These are phyloP conservation scores for Recurvirostra avosetta DNA, from an alignment of 2,113 vertebrate genomes.

Conservation along the genomic window DNA sequence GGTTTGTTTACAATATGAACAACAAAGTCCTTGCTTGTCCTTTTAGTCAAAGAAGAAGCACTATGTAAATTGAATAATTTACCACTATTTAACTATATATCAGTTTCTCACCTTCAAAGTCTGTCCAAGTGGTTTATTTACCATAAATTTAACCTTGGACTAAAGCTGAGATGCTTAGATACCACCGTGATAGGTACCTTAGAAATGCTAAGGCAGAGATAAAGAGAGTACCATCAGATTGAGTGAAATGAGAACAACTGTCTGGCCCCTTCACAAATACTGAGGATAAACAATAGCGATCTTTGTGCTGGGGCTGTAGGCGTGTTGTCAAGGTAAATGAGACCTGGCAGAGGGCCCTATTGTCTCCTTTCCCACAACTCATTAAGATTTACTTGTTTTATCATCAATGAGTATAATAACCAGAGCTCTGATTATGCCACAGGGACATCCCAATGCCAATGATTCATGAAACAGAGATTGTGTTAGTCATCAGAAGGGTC, in stretches of 20 bases:
- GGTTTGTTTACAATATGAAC: conserved; percentile 40
- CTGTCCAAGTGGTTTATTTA: conserved; percentile 45
- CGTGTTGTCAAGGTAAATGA: conserved; percentile 73
- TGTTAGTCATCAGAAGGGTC: conserved; percentile 11
- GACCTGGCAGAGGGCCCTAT: conserved; percentile 67
- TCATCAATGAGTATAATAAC: conserved; percentile 62
- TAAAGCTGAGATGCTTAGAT: conserved; percentile 45
- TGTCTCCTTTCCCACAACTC: conserved; percentile 65
- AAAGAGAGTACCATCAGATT: conserved; percentile 23
- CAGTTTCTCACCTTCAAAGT: conserved; percentile 58
- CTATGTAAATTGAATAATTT: conserved; percentile 23
- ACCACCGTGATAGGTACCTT: conserved; percentile 29
- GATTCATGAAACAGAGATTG: conserved; percentile 43
- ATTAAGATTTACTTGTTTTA: conserved; percentile 70
- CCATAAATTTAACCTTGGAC: conserved; percentile 51
- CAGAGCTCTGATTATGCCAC: conserved; percentile 62
- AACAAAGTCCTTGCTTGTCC: conserved; percentile 46
- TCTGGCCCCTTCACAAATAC: conserved; percentile 51
- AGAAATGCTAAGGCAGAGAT: conserved; percentile 49
- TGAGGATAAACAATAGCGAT: conserved; percentile 58
- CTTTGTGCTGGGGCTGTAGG: conserved; percentile 70
- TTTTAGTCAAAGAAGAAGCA: conserved; percentile 16
- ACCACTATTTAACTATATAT: conserved; percentile 44
- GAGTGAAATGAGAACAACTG: conserved; percentile 40
- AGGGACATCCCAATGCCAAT: conserved; percentile 45